Base-by-base conservation (phyloP, 2,113 vertebrate species). In the Entomyzon cyanotis region DNA sequence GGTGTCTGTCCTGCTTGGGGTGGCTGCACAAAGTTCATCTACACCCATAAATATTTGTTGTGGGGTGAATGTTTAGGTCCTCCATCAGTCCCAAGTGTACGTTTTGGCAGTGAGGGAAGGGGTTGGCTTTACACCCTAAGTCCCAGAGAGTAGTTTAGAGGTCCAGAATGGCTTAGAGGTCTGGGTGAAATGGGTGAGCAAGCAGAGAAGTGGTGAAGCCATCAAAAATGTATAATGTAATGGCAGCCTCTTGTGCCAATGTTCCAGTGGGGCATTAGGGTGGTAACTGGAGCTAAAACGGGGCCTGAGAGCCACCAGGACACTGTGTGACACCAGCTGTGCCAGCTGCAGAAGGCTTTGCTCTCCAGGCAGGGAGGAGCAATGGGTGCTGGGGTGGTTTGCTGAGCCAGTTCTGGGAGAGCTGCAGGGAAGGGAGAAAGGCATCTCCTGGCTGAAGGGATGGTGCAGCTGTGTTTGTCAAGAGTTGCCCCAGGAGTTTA, bases 231-330 rank as follows among this genome's bases (percentile, higher is more conserved):
- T 23, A 2, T 49, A 37, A 31, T 41, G 8, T 21, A 19, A 27
- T 2, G 9, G 28, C 65, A 81, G 73, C 35, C 22, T 41, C 44
- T 46, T 1, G 1, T 70, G 23, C 44, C 0, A 0, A 1, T 2
- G 15, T 41, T 30, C 52, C 41, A 15, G 23, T 1, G 2, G 52
- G 63, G 37, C 0, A 0, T 35, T 14, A 16, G 3, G 1, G 22
- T 22, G 27, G 11, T 28, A 5, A 27, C 20, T 7, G 4, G 19
- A 41, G 35, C 86, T 6, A 3, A 42, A 64, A 35, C 24, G 68
- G 3, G 1, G 8, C 80, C 46, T 4, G 12, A 58, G 67, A 62
- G 55, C 50, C 25, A 2, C 21, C 1, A 4, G 70, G 55, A 50
- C 27, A 2, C 56, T 4, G 46, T 14, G 42, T 12, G 20, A 15